Evolutionary conservation across 2,888 invertebrate genomes (phyloP).

Genomic region (Platynereis dumerilii): DNA sequence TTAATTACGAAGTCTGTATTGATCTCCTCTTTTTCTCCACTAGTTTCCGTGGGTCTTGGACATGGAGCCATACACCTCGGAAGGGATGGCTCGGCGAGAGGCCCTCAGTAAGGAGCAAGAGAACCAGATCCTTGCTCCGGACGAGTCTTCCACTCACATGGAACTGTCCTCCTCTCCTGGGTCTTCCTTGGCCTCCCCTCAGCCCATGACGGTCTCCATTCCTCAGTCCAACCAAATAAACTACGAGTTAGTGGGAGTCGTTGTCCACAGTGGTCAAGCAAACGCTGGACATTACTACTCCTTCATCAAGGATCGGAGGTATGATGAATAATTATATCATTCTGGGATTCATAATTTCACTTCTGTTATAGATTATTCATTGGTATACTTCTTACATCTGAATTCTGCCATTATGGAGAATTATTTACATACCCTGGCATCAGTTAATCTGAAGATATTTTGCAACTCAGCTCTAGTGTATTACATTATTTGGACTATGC

Average conservation of each 20-base stretch:
- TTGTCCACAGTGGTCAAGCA: constrained; percentile 68
- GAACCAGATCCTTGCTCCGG: not conserved
- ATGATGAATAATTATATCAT: constrained; percentile 6
- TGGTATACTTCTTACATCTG: not conserved
- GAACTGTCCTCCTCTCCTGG: not conserved
- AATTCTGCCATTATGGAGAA: not conserved
- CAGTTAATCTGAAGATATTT: no score
- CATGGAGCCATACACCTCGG: constrained; percentile 67
- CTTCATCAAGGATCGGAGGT: constrained; percentile 64
- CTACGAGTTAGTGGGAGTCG: constrained; percentile 67
- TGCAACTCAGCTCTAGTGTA: no score
- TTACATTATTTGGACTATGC: no score
- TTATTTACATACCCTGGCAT: no score
- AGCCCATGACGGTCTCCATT: constrained; percentile 32
- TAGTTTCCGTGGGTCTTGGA: constrained; percentile 67
- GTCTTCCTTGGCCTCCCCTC: not conserved
- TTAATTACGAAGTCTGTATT: no score
- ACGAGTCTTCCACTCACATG: not conserved
- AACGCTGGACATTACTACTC: constrained; percentile 69
- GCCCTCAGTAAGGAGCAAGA: constrained; percentile 1
- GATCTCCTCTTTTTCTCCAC: no score
- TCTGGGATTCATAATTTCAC: not conserved
- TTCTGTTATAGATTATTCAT: not conserved
- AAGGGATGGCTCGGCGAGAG: constrained; percentile 59
- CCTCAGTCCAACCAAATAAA: constrained; percentile 51